phyloP scores from a whole-genome alignment of 2,888 invertebrate species.

The Odontothrips loti region DNA sequence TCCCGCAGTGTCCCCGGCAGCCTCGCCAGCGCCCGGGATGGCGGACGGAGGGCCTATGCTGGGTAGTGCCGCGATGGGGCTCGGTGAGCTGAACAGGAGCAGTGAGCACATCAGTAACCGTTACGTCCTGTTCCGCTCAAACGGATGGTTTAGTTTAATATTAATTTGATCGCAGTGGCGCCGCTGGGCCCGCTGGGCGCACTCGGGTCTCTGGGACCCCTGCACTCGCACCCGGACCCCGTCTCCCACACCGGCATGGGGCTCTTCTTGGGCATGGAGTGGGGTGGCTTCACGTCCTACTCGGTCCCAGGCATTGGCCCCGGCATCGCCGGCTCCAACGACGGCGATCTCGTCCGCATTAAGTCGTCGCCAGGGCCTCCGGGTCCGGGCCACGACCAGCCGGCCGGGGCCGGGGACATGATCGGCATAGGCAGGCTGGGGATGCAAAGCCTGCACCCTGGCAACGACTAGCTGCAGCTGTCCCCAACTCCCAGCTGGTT shows the following conservation, averaged over 20 bases:
- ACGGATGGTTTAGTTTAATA: too few species aligned
- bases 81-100: not conserved
- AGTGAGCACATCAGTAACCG: too few species aligned
- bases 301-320: not conserved
- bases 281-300: conserved; percentile 36
- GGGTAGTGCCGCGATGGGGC: conserved; percentile 4
- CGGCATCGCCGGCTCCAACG: not conserved
- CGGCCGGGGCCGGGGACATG: not conserved
- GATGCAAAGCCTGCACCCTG: not conserved
- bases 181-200: not conserved
- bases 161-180: too few species aligned
- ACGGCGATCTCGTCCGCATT: not conserved
- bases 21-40: not conserved
- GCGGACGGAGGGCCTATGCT: conserved; percentile 1
- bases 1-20: not conserved
- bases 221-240: conserved; percentile 31
- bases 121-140: too few species aligned
- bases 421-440: not conserved
- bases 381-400: not conserved
- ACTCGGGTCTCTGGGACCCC: not conserved
- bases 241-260: conserved; percentile 38
- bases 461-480: not conserved
- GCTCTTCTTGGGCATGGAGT: conserved; percentile 42
- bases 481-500: not conserved
- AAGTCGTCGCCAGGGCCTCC: not conserved